phyloP scores from a whole-genome alignment of 2,113 vertebrate species.

The Castor canadensis region DNA sequence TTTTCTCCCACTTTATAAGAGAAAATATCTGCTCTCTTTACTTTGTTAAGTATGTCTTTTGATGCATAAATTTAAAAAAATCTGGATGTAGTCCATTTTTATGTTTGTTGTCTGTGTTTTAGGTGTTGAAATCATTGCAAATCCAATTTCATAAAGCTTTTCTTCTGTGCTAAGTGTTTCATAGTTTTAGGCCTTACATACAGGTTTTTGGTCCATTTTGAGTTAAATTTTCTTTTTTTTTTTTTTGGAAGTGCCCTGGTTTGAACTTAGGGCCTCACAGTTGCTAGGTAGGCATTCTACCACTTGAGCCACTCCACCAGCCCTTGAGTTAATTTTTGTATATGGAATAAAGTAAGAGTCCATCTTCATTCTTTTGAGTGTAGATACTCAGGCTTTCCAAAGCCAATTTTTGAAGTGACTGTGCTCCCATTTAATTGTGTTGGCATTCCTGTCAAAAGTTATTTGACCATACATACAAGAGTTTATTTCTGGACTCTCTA shows the following conservation, averaged over 20 bases:
- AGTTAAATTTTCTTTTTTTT: too few species aligned
- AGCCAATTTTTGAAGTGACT: neutral
- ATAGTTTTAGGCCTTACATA: neutral
- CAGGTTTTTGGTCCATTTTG: slow-evolving; percentile 15
- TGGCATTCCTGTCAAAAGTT: neutral
- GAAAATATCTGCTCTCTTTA: neutral
- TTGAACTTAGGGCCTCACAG: too few species aligned
- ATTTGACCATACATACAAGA: neutral
- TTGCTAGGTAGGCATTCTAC: too few species aligned
- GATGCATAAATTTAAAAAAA: neutral
- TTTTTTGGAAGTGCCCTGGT: too few species aligned
- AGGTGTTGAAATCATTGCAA: neutral
- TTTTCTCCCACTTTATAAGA: neutral
- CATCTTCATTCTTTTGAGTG: neutral
- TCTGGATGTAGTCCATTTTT: neutral
- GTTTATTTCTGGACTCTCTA: neutral
- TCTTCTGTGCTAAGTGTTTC: neutral
- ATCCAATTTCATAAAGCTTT: neutral
- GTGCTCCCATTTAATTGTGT: neutral
- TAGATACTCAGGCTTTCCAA: neutral
- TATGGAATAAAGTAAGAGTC: neutral
- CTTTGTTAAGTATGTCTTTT: neutral
- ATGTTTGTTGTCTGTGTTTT: neutral
- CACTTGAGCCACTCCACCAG: too few species aligned
- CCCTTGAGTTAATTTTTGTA: too few species aligned